Evolutionary conservation across 1,140 invertebrate genomes (phyloP).

Genomic region (Zaprionus davidi): DNA sequence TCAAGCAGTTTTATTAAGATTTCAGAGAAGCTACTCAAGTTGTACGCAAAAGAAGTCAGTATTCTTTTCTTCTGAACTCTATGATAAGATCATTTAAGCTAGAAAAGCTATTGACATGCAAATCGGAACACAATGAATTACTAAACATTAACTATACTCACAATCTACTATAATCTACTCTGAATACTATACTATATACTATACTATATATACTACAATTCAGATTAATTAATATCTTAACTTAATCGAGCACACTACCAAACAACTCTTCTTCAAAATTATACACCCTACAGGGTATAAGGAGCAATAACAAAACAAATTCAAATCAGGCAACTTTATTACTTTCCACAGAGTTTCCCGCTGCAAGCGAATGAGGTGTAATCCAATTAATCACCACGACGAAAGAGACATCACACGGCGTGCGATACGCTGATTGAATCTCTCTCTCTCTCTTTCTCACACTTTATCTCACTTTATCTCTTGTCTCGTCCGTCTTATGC

Average conservation of each 20-base stretch:
- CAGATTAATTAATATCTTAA: too few relatives aligned
- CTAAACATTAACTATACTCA: too few relatives aligned
- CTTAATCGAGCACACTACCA: not conserved
- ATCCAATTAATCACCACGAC: slow-evolving; percentile 7
- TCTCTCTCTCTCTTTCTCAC: not conserved
- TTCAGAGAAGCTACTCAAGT: not conserved
- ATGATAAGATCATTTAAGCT: not conserved
- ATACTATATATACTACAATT: too few relatives aligned
- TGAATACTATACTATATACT: too few relatives aligned
- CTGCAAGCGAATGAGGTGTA: not conserved
- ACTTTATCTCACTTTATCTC: not conserved
- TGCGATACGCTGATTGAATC: slow-evolving; percentile 1
- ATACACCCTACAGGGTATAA: not conserved
- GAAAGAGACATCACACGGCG: slow-evolving; percentile 4
- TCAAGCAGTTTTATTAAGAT: not conserved
- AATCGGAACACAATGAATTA: too few relatives aligned
- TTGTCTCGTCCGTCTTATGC: slow-evolving; percentile 9
- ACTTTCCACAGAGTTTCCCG: slow-evolving; percentile 1
- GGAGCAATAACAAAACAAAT: not conserved
- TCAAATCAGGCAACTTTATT: not conserved
- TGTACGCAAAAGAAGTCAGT: not conserved
- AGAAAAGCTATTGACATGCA: too few relatives aligned
- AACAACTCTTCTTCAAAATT: not conserved
- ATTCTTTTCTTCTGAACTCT: not conserved
- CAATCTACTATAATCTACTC: too few relatives aligned